These are phyloP conservation scores for Parasteatoda lunata DNA, from an alignment of 2,888 invertebrate species.

Conservation along the genomic window DNA sequence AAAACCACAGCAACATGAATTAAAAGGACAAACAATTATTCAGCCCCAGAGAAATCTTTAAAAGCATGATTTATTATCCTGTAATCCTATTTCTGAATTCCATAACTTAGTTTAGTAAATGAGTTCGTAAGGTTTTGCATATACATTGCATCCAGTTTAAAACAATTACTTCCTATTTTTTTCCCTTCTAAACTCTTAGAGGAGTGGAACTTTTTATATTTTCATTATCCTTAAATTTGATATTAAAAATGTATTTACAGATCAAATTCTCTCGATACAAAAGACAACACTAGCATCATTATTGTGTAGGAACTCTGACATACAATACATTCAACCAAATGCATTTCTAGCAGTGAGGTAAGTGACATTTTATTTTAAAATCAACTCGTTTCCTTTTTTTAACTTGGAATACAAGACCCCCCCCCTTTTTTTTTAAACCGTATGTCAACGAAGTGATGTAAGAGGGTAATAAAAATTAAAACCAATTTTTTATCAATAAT, in stretches of 20 bases:
- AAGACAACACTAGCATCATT: conserved; percentile 65
- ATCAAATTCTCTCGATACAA: conserved; percentile 56
- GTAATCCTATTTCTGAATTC: background rate
- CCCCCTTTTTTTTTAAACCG: background rate
- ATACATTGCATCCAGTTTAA: too few species aligned
- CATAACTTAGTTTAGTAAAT: too few species aligned
- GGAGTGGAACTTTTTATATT: too few species aligned
- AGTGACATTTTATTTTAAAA: conserved; percentile 6
- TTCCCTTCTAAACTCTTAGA: too few species aligned
- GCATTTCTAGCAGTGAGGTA: conserved; percentile 53
- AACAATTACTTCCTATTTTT: too few species aligned
- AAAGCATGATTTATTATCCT: background rate
- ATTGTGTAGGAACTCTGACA: conserved; percentile 65
- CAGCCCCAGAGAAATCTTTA: background rate
- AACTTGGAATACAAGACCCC: background rate
- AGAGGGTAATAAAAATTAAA: too few species aligned
- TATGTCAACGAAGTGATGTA: too few species aligned
- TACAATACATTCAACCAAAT: conserved; percentile 36
- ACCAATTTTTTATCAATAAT: too few species aligned
- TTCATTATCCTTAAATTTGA: too few species aligned
- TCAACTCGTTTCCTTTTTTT: background rate
- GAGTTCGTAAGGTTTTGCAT: too few species aligned
- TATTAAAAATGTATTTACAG: conserved; percentile 26
- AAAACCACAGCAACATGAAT: background rate
- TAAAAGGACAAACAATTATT: background rate